These are phyloP conservation scores for Augochlora pura DNA, from an alignment of 1,140 invertebrate genomes.

Conservation along the genomic window DNA sequence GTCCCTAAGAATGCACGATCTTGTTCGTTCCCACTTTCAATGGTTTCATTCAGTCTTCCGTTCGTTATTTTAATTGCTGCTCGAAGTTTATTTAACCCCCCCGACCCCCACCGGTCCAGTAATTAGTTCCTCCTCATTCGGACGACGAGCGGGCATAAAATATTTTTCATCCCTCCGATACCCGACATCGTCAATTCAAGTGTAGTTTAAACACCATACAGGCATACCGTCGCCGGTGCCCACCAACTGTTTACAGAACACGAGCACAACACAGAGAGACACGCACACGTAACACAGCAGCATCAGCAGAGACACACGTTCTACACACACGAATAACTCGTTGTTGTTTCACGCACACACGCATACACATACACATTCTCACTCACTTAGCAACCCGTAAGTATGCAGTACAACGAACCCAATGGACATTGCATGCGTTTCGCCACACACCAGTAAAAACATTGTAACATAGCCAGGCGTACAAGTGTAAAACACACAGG, in stretches of 20 bases:
- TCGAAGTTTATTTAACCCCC: slow-evolving; percentile 7
- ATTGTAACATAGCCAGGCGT: neutral
- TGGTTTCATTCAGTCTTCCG: neutral
- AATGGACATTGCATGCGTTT: slow-evolving; percentile 55
- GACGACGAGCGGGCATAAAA: slow-evolving; percentile 33
- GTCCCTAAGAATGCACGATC: slow-evolving; percentile 10
- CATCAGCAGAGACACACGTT: too few species aligned
- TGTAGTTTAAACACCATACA: slow-evolving; percentile 39
- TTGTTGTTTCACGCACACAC: slow-evolving; percentile 43
- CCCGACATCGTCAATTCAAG: slow-evolving; percentile 66
- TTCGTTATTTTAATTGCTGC: slow-evolving; percentile 23
- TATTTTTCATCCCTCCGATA: slow-evolving; percentile 24
- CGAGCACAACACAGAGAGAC: neutral
- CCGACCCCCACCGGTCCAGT: neutral
- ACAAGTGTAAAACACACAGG: too few species aligned
- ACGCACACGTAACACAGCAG: slow-evolving; percentile 8
- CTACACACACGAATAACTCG: neutral
- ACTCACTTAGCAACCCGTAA: slow-evolving; percentile 56
- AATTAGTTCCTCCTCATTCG: slow-evolving; percentile 28
- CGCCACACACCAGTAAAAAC: slow-evolving; percentile 13
- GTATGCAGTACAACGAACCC: slow-evolving; percentile 52
- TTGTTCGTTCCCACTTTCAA: neutral
- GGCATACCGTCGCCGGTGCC: neutral
- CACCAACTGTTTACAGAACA: slow-evolving; percentile 23
- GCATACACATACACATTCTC: too few species aligned